Evolutionary conservation across 2,113 vertebrate species (phyloP), one percentile per base, ranked within the genome.

Genomic region (Mesocricetus auratus): DNA sequence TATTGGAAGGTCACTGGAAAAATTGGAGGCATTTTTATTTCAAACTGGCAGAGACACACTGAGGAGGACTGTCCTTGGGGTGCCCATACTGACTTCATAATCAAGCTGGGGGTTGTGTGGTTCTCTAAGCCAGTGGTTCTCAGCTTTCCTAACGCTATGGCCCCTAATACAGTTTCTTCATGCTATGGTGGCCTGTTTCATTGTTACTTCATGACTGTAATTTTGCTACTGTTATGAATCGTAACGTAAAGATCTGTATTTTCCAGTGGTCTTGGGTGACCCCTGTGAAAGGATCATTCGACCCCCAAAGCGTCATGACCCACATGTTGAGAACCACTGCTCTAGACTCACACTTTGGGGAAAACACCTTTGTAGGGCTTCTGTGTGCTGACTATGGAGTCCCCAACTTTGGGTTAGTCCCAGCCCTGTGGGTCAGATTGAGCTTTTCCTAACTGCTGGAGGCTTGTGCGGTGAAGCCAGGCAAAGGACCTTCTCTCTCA

Each of bases 21-120:
- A 93, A 82, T n/a, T 31, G 24, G 16, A 53, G 78, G n/a, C 16
- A 15, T 86, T 81, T 97, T 92, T 69, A 50, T 83, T 53, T 79
- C 62, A 12, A 39, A 31, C 17, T 82, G 36, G 47, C 82, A 36
- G 83, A 86, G 22, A 89, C 26, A 74, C 22, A 33, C 12, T 71
- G 73, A 53, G 42, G 39, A 91, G 64, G 82, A 74, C 17, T 21
- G 11, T 95, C 21, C 26, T 71, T 19, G 33, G 45, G 29, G 53
- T 73, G 5, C 56, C n/a, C 74, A 47, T 19, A 36, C 45, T 42
- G 29, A n/a, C 39, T 33, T 21, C 42, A 2, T 10, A 45, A 19
- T 13, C 64, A n/a, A 91, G 19, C 56, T 78, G 19, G 83, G 19
- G 36, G 31, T 39, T 13, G 17, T 0, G 0, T 50, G n/a, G 26